Evolutionary conservation across 2,888 invertebrate genomes (phyloP).

Genomic region (Latrodectus hesperus): DNA sequence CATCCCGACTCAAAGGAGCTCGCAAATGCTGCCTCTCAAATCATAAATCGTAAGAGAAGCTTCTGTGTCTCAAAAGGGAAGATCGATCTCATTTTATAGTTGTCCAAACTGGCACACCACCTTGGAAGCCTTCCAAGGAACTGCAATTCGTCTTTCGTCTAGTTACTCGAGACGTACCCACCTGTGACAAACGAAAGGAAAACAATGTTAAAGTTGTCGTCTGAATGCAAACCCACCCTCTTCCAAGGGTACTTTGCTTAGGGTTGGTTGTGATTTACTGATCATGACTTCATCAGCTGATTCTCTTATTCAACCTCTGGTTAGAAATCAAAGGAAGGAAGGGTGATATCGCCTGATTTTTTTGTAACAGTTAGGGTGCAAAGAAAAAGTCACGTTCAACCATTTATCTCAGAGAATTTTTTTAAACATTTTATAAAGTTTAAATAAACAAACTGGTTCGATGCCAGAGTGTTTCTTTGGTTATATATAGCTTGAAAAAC

Average conservation of each 20-base stretch:
- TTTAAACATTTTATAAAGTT: too few relatives aligned
- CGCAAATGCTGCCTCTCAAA: too few relatives aligned
- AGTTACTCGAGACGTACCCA: background rate
- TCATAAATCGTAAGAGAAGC: too few relatives aligned
- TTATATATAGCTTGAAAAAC: too few relatives aligned
- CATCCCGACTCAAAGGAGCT: too few relatives aligned
- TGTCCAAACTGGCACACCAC: background rate
- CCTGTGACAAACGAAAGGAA: background rate
- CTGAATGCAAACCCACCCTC: background rate
- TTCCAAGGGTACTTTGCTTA: background rate
- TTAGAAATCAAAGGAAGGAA: background rate
- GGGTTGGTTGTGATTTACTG: background rate
- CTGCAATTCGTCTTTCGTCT: background rate
- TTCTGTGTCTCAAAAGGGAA: too few relatives aligned
- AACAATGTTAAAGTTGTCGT: conserved; percentile 1
- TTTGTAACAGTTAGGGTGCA: background rate
- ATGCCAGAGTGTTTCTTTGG: too few relatives aligned
- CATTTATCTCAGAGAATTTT: background rate
- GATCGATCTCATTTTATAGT: too few relatives aligned
- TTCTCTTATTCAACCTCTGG: background rate
- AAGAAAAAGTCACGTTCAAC: background rate
- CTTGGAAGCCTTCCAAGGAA: background rate
- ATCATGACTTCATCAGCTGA: background rate
- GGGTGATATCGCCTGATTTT: background rate
- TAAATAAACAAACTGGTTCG: too few relatives aligned